A percentile compares a stretch with the other conserved stretches of the same genome.
These are phyloP conservation scores for Yponomeuta evonymella DNA, from an alignment of 2,888 invertebrate species.

Conservation along the genomic window DNA sequence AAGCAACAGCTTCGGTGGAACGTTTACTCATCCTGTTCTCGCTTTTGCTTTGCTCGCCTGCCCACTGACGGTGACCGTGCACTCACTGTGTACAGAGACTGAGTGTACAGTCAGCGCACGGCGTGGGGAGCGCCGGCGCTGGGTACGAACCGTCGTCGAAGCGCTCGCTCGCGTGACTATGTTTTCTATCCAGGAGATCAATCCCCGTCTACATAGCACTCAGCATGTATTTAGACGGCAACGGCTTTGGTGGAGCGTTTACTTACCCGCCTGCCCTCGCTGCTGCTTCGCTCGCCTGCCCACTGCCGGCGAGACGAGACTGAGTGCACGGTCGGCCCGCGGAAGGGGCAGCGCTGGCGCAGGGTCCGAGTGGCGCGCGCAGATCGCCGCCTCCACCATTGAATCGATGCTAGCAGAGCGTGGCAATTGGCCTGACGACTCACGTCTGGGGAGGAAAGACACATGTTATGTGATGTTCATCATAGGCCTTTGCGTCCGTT, in stretches of 20 bases:
- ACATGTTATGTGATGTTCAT: background rate
- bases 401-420: constrained; percentile 89
- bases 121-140: too few relatives aligned
- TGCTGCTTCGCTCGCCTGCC: constrained; percentile 86
- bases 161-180: background rate
- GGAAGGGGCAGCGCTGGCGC: constrained; percentile 52
- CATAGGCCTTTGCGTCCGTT: background rate
- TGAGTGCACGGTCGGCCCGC: constrained; percentile 69
- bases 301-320: constrained; percentile 84
- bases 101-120: too few relatives aligned
- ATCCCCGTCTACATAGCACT: background rate
- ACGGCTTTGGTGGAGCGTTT: background rate
- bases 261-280: constrained; percentile 82
- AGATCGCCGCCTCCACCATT: constrained; percentile 83
- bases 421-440: constrained; percentile 75
- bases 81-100: too few relatives aligned
- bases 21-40: too few relatives aligned
- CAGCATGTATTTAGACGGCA: background rate
- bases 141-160: too few relatives aligned
- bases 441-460: constrained; percentile 49
- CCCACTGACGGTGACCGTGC: too few relatives aligned
- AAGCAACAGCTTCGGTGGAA: too few relatives aligned
- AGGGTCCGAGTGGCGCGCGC: constrained; percentile 64
- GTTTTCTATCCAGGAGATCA: background rate
- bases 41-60: too few relatives aligned